Conservation (phyloP, 2,797 vertebrate genomes). For the Hypotaenidia philippensis region DNA sequence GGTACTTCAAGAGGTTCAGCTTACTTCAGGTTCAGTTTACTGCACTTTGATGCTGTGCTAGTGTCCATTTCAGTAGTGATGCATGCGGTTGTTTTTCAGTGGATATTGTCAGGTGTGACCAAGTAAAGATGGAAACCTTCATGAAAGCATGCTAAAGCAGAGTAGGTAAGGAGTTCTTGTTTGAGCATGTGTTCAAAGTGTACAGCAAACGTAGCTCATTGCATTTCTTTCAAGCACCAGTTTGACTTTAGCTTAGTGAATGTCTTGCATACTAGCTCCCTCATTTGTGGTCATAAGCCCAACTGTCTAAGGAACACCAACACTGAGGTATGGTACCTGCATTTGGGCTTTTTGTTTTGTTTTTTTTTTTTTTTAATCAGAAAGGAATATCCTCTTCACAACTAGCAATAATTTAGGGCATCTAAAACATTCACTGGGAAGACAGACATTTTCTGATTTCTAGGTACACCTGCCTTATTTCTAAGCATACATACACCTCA, state of each 20-base stretch:
- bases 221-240: not conserved
- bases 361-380: not conserved
- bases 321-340: not conserved
- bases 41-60: not conserved
- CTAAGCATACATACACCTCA: not conserved
- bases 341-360: not conserved
- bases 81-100: not conserved
- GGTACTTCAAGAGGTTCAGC: not conserved
- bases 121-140: not conserved
- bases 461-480: not conserved
- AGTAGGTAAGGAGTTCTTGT: not conserved
- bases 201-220: not conserved
- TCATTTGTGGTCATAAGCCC: not conserved
- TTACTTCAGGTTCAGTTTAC: not conserved
- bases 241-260: not conserved
- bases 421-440: not conserved
- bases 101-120: not conserved
- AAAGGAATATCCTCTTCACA: not conserved
- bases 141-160: not conserved
- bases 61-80: not conserved
- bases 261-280: not conserved
- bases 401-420: not conserved
- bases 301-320: not conserved
- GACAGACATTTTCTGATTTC: not conserved
- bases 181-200: not conserved